Percentiles rank a stretch among this genome's conserved stretches.
Evolutionary conservation across 2,797 vertebrate genomes (phyloP).

Genomic region (Momotus momota): DNA sequence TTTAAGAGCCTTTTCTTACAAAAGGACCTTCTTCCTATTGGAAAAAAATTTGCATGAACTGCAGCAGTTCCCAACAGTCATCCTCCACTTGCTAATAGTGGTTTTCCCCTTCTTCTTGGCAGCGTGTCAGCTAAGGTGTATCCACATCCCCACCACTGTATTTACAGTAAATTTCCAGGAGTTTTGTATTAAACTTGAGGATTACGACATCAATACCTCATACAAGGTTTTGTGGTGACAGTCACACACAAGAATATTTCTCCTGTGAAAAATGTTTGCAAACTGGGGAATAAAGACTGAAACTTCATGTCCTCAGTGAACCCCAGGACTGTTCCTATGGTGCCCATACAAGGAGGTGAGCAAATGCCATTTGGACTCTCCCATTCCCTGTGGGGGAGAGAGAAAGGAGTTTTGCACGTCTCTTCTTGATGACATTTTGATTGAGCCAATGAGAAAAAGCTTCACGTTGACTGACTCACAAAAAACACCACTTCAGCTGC

Average conservation of each 20-base stretch:
- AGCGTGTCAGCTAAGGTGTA: background rate
- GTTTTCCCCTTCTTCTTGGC: conserved; percentile 30
- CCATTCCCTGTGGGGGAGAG: background rate
- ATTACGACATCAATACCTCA: background rate
- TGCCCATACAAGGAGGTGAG: background rate
- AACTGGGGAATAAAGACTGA: background rate
- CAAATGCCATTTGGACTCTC: background rate
- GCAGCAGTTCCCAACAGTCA: background rate
- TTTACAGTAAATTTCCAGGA: background rate
- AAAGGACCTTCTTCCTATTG: background rate
- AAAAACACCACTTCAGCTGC: background rate
- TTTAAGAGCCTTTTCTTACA: background rate
- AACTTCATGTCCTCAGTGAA: background rate
- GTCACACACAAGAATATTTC: rapidly evolving
- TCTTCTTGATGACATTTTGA: background rate
- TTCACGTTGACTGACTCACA: background rate
- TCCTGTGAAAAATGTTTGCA: background rate
- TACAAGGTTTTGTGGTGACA: background rate
- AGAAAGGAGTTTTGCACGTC: background rate
- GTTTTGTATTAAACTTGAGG: background rate
- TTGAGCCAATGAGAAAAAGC: background rate
- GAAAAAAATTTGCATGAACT: background rate
- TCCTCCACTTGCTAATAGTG: background rate
- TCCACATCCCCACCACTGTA: background rate
- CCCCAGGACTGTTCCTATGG: background rate